Evolutionary conservation across 53 echinoderm and acorn worm genomes (phyloP), one percentile per base, ranked within the genome.

Genomic region (Apostichopus leukothele): DNA sequence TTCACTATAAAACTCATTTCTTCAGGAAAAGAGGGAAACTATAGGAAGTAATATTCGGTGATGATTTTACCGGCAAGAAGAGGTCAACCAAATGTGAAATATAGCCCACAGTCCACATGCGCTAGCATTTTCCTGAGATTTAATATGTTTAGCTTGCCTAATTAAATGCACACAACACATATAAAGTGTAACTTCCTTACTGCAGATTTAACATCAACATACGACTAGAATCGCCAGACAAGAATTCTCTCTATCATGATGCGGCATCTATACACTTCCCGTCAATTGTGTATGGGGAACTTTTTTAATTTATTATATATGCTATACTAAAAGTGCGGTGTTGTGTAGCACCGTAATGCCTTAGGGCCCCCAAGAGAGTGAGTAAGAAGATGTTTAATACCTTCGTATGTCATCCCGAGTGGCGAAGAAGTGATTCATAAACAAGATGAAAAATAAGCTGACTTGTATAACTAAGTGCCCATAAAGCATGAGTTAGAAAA

Each of bases 371-470:
- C 63, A 16, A 63, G 63, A 16, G 63, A 16, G 63, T 63, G 63
- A 63, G 63, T 63, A 63, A 63, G 63, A 63, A 63, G 63, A 63
- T 63, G 63, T 39, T 63, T 63, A 63, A 63, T 63, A 63, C 63
- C 63, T 63, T 16, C 63, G 16, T 63, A 13, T 63, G 63, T 63
- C 63, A 63, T 63, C 63, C 63, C 11, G 63, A 63, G 63, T 63
- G 63, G 12, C 63, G 63, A 63, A 63, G 12, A 63, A 63, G 63
- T 63, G 63, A 63, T 63, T 63, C 63, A 63, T 63, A 16, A 63
- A 63, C 4, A 16, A 11, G 63, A 16, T 63, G 63, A 63, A 63
- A 13, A 13, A 9, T 13, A 11, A 13, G 63, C 11, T 16, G 14
- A 63, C 12, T 11, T 13, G 63, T 63, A 13, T 11, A 63, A 16